Evolutionary conservation across 2,797 vertebrate genomes (phyloP), one percentile per base, ranked within the genome.

Genomic region (Notolabrus celidotus): DNA sequence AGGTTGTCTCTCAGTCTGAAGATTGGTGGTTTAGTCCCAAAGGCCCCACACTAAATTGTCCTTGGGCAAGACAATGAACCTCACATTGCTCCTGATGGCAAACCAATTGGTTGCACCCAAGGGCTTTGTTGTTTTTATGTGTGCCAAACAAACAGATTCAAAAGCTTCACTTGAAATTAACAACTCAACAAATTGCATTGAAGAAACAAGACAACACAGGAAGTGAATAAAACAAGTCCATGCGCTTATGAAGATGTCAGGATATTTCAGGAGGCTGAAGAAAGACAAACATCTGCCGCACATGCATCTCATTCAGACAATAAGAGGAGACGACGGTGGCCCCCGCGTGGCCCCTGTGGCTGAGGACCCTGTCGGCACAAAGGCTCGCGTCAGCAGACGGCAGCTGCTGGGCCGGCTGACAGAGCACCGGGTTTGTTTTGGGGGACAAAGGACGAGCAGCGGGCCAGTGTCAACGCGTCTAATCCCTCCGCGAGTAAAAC

Each of bases 391-490:
- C 85, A 88, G 86, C 90, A 92, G 84, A 75, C 78, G 49, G 90
- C 91, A 93, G 92, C 91, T 92, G 92, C 88, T 63, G 75, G 57
- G 43, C 67, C 39, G 53, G 54, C 61, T 70, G 86, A 85, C 75
- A 41, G 64, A 81, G 82, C 66, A 39, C 50, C 83, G 74, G 55
- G 85, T 87, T 88, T 86, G 86, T 86, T 90, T 77, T 86, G 83
- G 75, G 80, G 79, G 78, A 93, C 92, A 94, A 94, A 36, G 93
- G 86, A 82, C 66, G 34, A 80, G 84, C 78, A 16, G 79, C 14
- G n/a, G 63, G 59, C 65, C 82, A 83, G 82, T 86, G 86, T 91
- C 89, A 90, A 87, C 80, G 59, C 60, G 3, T 79, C 84, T 93
- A 93, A 92, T 92, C 90, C 88, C 72, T 9, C 39, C 0, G 47